These are phyloP conservation scores for Typhlomys cinereus DNA, from an alignment of 2,113 vertebrate species.

Conservation along the genomic window DNA sequence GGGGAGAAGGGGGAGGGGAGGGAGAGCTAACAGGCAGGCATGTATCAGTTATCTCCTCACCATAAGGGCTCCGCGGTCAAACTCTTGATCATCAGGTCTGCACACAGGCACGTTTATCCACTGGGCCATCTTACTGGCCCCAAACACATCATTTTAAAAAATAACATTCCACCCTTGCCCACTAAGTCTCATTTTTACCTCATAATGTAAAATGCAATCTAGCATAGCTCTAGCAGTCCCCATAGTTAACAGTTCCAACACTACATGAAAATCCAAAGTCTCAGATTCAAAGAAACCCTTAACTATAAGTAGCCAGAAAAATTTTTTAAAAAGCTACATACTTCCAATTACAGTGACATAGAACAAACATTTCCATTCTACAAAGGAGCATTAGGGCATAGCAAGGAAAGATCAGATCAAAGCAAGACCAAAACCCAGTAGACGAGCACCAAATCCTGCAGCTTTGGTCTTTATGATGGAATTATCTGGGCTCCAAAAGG, in stretches of 20 bases:
- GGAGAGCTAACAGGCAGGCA: no score
- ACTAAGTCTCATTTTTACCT: background rate
- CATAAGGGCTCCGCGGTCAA: no score
- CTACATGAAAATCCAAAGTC: background rate
- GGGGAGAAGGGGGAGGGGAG: no score
- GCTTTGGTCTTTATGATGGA: background rate
- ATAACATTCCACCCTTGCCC: background rate
- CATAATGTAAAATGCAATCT: background rate
- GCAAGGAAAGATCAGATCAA: background rate
- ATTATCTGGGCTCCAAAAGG: background rate
- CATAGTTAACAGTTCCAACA: background rate
- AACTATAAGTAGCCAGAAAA: background rate
- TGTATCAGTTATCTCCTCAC: no score
- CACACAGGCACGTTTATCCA: no score
- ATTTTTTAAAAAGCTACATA: background rate
- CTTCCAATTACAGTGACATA: background rate
- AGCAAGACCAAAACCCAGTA: background rate
- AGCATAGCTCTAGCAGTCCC: background rate
- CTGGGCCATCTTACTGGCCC: no score
- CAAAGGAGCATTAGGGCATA: background rate
- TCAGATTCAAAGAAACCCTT: background rate
- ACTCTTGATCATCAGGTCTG: no score
- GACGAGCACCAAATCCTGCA: background rate
- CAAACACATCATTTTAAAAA: background rate
- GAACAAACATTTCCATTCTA: background rate